These are phyloP conservation scores for Macroglossus sobrinus DNA, from an alignment of 2,113 vertebrate species.

Conservation along the genomic window DNA sequence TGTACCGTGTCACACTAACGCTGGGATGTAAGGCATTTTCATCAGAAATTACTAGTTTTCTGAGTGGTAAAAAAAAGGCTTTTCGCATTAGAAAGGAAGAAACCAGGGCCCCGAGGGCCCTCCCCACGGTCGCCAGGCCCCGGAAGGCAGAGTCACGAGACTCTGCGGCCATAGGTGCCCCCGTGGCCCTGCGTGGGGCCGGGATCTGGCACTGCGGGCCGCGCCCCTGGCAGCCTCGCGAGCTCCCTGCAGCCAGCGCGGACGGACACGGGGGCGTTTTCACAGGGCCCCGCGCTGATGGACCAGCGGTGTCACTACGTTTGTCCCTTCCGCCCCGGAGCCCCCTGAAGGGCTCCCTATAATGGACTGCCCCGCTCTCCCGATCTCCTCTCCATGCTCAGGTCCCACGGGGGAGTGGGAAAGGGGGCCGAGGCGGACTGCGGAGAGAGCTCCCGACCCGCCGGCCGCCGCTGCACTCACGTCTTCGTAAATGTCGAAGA, in stretches of 20 bases:
- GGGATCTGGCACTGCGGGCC: too few species aligned
- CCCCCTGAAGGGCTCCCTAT: constrained; percentile 1
- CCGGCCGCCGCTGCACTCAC: constrained; percentile 85
- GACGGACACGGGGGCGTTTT: neutral
- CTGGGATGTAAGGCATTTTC: neutral
- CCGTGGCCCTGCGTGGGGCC: neutral
- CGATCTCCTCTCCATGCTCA: constrained; percentile 38
- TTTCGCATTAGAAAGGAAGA: neutral
- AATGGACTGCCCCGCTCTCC: constrained; percentile 55
- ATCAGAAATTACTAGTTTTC: neutral
- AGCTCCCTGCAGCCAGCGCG: neutral
- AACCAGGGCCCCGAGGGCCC: neutral
- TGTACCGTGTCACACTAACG: neutral
- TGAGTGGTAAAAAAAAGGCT: neutral
- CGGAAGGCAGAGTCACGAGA: neutral
- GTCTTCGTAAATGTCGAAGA: constrained; percentile 99
- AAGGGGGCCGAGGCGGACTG: neutral
- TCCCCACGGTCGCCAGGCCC: neutral
- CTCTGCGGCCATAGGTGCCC: neutral
- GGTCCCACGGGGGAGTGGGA: neutral
- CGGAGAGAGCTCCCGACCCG: constrained; percentile 31
- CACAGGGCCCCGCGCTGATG: neutral
- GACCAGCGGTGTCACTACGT: neutral
- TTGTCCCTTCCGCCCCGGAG: neutral
- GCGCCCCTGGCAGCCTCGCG: neutral